phyloP scores from a whole-genome alignment of 2,797 vertebrate species.

The Scolopax rusticola region DNA sequence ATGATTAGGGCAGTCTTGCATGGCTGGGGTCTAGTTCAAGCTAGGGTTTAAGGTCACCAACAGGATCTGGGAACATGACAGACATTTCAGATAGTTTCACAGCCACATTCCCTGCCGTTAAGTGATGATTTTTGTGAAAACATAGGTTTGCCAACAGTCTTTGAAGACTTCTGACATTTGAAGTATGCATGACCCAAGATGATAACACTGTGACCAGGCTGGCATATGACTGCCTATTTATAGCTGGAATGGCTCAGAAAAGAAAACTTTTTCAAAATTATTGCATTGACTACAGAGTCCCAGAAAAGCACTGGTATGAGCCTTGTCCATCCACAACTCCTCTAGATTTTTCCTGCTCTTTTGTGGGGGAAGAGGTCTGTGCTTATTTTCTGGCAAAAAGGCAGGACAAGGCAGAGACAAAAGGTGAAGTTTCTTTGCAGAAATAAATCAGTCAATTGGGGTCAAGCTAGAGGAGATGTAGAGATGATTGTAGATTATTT shows the following conservation, averaged over 20 bases:
- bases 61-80: not conserved
- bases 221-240: not conserved
- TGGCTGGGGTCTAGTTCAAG: not conserved
- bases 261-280: not conserved
- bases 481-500: conserved; percentile 23
- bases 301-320: not conserved
- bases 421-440: not conserved
- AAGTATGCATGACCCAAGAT: not conserved
- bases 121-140: not conserved
- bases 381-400: not conserved
- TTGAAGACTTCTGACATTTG: not conserved
- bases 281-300: not conserved
- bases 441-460: not conserved
- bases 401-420: not conserved
- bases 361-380: not conserved
- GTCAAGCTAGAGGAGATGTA: not conserved
- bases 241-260: not conserved
- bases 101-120: not conserved
- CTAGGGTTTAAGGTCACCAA: not conserved
- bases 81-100: not conserved
- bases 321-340: not conserved
- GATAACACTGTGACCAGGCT: not conserved
- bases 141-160: not conserved
- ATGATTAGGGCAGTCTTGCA: not conserved
- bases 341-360: not conserved